A percentile compares a stretch with the other conserved stretches of the same genome.
Conservation (phyloP, 2,113 vertebrate species). For the Micronycteris hirsuta region DNA sequence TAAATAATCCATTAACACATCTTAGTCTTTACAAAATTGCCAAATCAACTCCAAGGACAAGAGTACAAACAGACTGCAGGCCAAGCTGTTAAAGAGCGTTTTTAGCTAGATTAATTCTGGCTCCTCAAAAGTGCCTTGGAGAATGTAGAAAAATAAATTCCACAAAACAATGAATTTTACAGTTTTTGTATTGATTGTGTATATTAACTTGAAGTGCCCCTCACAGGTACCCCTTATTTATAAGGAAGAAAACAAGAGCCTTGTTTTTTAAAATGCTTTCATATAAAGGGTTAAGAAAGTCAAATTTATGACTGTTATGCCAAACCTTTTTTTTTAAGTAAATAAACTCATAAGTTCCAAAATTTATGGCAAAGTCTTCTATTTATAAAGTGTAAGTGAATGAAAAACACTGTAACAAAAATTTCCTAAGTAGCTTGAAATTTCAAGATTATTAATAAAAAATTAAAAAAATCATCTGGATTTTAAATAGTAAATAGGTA, state of each 20-base stretch:
- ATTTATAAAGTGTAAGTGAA: background rate
- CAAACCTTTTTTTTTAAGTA: background rate
- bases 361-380: background rate
- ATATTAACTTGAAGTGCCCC: background rate
- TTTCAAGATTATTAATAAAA: background rate
- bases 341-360: slow-evolving; percentile 23
- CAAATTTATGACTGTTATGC: background rate
- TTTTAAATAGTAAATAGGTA: background rate
- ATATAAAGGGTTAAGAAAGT: background rate
- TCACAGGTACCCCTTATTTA: background rate
- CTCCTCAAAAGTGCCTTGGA: slow-evolving; percentile 7
- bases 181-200: background rate
- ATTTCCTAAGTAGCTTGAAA: slow-evolving; percentile 16
- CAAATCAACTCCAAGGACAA: slow-evolving; percentile 59
- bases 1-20: slow-evolving; percentile 70
- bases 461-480: background rate
- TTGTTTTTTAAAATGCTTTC: slow-evolving; percentile 13
- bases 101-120: slow-evolving; percentile 55
- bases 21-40: slow-evolving; percentile 62
- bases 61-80: slow-evolving; percentile 58
- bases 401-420: background rate
- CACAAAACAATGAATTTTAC: background rate
- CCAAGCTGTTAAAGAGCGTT: slow-evolving; percentile 59
- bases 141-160: slow-evolving; percentile 26
- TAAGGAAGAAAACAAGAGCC: background rate